phyloP scores from a whole-genome alignment of 2,113 vertebrate genomes.

The Tor tambroides region DNA sequence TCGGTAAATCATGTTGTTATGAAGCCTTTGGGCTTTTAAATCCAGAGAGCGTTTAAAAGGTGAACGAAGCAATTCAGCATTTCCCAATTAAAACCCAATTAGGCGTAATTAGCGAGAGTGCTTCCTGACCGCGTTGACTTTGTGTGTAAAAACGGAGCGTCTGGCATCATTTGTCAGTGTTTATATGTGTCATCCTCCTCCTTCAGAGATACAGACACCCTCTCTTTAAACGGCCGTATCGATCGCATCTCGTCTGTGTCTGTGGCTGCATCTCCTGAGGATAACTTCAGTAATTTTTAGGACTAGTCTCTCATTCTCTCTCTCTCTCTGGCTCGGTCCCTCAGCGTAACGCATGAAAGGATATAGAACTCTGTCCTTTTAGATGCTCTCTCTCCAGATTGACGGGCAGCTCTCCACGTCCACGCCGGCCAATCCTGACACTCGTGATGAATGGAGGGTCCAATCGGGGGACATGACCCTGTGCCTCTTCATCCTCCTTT shows the following conservation, averaged over 20 bases:
- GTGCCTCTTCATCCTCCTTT: neutral
- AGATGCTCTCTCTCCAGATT: neutral
- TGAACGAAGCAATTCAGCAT: neutral
- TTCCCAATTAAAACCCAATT: neutral
- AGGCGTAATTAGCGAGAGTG: neutral
- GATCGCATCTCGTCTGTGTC: constrained; percentile 41
- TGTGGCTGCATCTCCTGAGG: constrained; percentile 41
- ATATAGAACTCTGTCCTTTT: constrained; percentile 21
- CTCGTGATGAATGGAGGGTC: constrained; percentile 27
- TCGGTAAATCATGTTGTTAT: neutral
- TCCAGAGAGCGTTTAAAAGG: neutral
- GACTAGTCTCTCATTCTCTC: constrained; percentile 1
- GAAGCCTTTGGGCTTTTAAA: neutral
- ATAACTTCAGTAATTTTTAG: constrained; percentile 38
- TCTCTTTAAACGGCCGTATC: constrained; percentile 41
- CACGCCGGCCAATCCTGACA: constrained; percentile 11
- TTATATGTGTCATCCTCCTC: neutral
- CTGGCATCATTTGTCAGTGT: neutral
- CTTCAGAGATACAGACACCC: constrained; percentile 9
- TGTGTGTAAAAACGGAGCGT: neutral
- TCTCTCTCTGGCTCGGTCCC: neutral
- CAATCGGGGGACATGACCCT: constrained; percentile 16
- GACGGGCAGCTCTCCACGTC: neutral
- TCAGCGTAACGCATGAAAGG: constrained; percentile 10
- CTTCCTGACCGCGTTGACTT: neutral